Conservation (phyloP, 1,140 invertebrate genomes). For the Papilio glaucus region DNA sequence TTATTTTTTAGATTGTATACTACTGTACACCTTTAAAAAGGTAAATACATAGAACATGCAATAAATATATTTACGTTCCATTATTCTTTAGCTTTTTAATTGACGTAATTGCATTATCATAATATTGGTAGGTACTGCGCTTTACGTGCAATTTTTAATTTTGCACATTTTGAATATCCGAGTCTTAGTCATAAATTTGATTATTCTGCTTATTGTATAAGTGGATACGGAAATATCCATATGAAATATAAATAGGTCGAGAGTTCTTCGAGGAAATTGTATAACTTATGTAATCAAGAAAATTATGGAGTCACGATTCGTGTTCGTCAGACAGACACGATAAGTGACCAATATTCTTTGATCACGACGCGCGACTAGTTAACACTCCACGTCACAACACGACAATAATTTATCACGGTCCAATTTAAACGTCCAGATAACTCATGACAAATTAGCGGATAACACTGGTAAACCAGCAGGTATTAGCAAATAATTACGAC, state of each 20-base stretch:
- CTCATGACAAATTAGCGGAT: slow-evolving; percentile 72
- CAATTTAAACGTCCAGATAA: slow-evolving; percentile 68
- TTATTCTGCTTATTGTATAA: too few species aligned
- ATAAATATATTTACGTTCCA: too few species aligned
- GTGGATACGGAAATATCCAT: background rate
- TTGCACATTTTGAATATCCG: too few species aligned
- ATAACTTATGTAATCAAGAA: slow-evolving; percentile 16
- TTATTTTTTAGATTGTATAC: background rate
- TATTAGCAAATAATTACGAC: slow-evolving; percentile 39
- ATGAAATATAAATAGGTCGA: background rate
- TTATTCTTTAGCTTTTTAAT: too few species aligned
- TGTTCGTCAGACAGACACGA: background rate
- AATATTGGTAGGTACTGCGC: too few species aligned
- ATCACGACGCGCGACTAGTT: slow-evolving; percentile 27
- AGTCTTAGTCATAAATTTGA: too few species aligned
- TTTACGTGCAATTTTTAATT: too few species aligned
- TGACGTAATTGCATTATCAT: too few species aligned
- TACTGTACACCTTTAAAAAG: too few species aligned
- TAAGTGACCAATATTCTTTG: slow-evolving; percentile 24
- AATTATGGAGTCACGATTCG: slow-evolving; percentile 16
- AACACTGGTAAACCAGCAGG: background rate
- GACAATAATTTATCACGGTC: slow-evolving; percentile 59
- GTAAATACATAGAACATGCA: too few species aligned
- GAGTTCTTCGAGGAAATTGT: slow-evolving; percentile 4
- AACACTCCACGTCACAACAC: slow-evolving; percentile 43